Conservation (phyloP, 2,888 invertebrate species). For the Trimorus sp. region DNA sequence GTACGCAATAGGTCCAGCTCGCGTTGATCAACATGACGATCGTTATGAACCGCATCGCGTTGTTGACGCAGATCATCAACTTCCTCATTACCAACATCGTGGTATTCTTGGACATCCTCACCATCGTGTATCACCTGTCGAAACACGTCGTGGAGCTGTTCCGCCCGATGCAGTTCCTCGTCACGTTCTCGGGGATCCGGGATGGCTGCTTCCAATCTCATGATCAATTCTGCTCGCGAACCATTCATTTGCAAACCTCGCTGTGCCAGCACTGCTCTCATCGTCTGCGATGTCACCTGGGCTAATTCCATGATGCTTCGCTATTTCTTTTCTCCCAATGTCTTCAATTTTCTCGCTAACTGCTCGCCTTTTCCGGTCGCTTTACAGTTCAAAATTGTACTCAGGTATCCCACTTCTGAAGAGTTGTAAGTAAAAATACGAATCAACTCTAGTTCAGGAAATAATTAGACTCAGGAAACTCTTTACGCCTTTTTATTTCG, state of each 20-base stretch:
- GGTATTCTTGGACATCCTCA: neutral
- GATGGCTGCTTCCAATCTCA: neutral
- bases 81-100: neutral
- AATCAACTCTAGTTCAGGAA: no score
- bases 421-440: no score
- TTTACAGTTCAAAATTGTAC: no score
- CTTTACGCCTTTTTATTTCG: no score
- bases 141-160: neutral
- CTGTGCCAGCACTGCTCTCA: neutral
- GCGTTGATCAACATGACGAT: neutral
- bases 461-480: no score
- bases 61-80: neutral
- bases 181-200: neutral
- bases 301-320: neutral
- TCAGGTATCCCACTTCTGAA: no score
- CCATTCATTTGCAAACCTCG: neutral
- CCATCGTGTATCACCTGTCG: neutral
- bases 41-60: neutral
- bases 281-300: neutral
- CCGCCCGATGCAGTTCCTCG: neutral
- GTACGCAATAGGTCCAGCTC: slow-evolving; percentile 3
- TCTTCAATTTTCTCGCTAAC: no score
- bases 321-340: no score
- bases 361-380: no score
- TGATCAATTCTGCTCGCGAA: neutral